phyloP scores from a whole-genome alignment of 2,113 vertebrate genomes.

The Malurus cyaneus region DNA sequence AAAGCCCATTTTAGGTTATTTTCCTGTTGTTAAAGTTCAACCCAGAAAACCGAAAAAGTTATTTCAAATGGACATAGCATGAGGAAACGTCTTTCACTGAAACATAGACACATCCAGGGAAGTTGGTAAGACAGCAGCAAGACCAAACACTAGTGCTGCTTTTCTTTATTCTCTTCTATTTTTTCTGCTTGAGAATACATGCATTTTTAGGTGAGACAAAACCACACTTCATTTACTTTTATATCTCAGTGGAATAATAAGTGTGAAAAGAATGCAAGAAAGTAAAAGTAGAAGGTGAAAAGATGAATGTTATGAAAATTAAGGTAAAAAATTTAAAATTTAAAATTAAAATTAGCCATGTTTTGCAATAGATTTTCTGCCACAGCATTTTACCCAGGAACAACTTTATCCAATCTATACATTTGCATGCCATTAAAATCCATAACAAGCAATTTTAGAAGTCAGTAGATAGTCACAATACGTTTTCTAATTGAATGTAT shows the following conservation, averaged over 20 bases:
- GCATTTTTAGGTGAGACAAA: accelerated
- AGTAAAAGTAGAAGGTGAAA: not conserved
- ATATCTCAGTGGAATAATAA: not conserved
- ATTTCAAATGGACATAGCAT: not conserved
- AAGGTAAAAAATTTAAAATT: not conserved
- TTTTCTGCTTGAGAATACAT: not conserved
- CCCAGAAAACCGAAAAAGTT: not conserved
- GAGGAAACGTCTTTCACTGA: not conserved
- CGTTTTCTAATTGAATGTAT: not conserved
- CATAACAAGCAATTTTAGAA: not conserved
- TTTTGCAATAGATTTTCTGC: not conserved
- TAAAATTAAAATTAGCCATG: not conserved
- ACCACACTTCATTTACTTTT: not conserved
- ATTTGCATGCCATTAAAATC: not conserved
- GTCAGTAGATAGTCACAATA: not conserved
- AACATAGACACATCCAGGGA: not conserved
- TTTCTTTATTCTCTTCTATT: not conserved
- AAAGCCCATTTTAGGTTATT: not conserved
- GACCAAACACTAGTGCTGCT: not conserved
- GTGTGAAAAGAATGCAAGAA: not conserved
- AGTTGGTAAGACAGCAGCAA: not conserved
- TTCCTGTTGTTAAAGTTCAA: not conserved
- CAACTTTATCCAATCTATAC: not conserved
- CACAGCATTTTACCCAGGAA: not conserved
- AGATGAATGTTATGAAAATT: not conserved